These are phyloP conservation scores for Alosa alosa DNA, from an alignment of 2,113 vertebrate genomes.

Conservation along the genomic window DNA sequence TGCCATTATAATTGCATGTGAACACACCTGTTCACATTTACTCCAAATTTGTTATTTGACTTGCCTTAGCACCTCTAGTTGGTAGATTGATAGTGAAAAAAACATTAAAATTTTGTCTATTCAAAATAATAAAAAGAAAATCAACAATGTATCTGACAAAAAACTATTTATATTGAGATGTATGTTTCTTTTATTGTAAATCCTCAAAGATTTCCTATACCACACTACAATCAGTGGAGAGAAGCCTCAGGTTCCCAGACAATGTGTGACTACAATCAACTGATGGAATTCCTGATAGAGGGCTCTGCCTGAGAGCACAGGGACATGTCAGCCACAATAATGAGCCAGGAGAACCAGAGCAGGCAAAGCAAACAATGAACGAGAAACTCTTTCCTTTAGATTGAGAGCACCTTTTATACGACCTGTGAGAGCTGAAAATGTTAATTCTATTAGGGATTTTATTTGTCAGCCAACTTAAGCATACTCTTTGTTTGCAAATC, in stretches of 20 bases:
- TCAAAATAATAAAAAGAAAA: not conserved
- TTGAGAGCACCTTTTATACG: slow-evolving; percentile 19
- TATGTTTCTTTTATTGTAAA: slow-evolving; percentile 24
- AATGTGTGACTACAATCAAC: slow-evolving; percentile 16
- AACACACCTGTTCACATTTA: too few relatives aligned
- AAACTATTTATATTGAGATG: not conserved
- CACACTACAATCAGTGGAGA: slow-evolving; percentile 5
- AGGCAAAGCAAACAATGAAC: not conserved
- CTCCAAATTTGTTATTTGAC: not conserved
- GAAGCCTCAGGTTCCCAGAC: not conserved
- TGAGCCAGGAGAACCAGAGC: not conserved
- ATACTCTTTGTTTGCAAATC: slow-evolving; percentile 45
- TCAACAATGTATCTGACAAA: not conserved
- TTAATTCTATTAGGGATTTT: slow-evolving; percentile 43
- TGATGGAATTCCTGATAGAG: slow-evolving; percentile 8
- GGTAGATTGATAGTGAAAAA: too few relatives aligned
- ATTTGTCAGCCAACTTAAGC: slow-evolving; percentile 45
- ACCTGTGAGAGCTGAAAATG: slow-evolving; percentile 27
- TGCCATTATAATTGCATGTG: too few relatives aligned
- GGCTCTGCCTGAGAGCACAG: not conserved
- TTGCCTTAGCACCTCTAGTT: not conserved
- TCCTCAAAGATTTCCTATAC: not conserved
- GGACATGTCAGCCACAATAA: slow-evolving; percentile 7
- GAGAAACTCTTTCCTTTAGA: slow-evolving; percentile 1
- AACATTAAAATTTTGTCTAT: not conserved